phyloP scores from a whole-genome alignment of 2,888 invertebrate species.

The Cantharis rustica region DNA sequence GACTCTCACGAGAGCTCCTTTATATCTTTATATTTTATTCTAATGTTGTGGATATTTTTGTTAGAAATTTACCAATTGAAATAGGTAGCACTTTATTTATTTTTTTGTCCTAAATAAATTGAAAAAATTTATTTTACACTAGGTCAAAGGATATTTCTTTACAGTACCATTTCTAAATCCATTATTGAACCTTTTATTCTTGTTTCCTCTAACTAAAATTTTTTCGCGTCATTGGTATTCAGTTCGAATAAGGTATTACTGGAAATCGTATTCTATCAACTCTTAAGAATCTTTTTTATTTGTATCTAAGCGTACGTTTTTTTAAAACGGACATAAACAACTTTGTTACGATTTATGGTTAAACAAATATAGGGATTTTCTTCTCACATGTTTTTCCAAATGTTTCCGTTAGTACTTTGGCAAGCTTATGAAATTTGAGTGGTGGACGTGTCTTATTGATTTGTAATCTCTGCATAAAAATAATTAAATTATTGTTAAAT shows the following conservation, averaged over 20 bases:
- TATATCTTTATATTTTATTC: not conserved
- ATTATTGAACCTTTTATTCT: not conserved
- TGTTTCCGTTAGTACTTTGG: not conserved
- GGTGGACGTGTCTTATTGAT: not conserved
- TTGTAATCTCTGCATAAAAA: not conserved
- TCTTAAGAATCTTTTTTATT: not conserved
- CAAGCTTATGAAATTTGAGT: not conserved
- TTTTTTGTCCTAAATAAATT: not conserved
- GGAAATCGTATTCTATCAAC: not conserved
- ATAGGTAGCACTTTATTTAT: not conserved
- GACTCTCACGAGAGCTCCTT: not conserved
- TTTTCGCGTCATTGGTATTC: not conserved
- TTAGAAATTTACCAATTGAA: not conserved
- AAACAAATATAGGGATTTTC: not conserved
- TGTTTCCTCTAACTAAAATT: not conserved
- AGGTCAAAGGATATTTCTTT: not conserved
- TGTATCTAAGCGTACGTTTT: not conserved
- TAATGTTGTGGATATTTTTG: not conserved
- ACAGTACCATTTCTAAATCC: not conserved
- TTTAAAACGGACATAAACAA: not conserved
- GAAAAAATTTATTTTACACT: not conserved
- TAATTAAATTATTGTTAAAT: not conserved
- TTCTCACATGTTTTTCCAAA: not conserved
- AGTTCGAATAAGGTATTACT: not conserved
- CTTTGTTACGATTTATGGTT: not conserved